Conservation (phyloP, 2,113 vertebrate genomes). For the Telmatochromis brichardi region DNA sequence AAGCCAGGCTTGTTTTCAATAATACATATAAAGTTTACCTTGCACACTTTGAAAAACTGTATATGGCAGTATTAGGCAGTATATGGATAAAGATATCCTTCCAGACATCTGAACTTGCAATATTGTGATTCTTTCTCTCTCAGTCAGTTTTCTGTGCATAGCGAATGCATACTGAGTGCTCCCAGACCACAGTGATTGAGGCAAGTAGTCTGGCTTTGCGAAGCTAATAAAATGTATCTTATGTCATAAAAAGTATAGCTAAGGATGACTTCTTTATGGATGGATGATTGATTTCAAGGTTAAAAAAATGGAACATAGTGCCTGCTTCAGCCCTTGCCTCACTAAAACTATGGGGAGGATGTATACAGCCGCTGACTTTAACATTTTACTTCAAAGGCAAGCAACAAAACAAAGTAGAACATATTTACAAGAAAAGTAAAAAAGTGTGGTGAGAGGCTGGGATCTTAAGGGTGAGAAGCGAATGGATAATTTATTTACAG, state of each 20-base stretch:
- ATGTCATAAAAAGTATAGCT: conserved; percentile 17
- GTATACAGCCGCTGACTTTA: not conserved
- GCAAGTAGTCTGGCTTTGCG: conserved; percentile 22
- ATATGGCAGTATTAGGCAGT: not conserved
- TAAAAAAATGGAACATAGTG: not conserved
- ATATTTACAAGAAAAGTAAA: conserved; percentile 3
- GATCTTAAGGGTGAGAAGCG: not conserved
- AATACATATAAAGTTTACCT: not conserved
- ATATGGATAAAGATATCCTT: not conserved
- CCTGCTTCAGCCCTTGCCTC: not conserved
- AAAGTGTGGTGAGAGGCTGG: not conserved
- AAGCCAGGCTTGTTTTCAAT: not conserved
- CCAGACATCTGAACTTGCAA: not conserved
- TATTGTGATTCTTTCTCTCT: not conserved
- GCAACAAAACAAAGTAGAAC: not conserved
- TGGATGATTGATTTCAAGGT: conserved; percentile 31
- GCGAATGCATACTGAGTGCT: not conserved
- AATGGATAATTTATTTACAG: not conserved
- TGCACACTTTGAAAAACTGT: not conserved
- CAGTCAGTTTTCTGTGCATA: not conserved
- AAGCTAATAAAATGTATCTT: conserved; percentile 41
- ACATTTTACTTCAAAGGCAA: conserved; percentile 4
- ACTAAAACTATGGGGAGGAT: not conserved
- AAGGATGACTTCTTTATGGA: conserved; percentile 28
- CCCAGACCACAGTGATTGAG: not conserved